phyloP scores from a whole-genome alignment of 1,140 invertebrate species.

The Leptinotarsa defecta region DNA sequence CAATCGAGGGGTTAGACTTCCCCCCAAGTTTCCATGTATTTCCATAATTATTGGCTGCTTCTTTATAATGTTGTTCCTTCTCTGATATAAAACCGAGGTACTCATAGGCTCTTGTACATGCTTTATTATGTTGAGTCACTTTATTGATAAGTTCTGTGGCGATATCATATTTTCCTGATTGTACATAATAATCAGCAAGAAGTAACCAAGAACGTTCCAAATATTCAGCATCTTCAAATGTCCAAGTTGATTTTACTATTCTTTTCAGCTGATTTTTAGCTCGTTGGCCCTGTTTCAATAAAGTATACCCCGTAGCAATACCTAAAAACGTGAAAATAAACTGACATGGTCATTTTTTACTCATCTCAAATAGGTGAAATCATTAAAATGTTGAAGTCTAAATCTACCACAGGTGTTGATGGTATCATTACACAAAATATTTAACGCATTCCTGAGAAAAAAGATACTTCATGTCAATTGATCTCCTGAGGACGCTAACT shows the following conservation, averaged over 20 bases:
- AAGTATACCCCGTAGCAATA: constrained; percentile 82
- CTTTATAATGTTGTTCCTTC: constrained; percentile 89
- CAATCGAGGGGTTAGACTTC: constrained; percentile 79
- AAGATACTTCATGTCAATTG: no score
- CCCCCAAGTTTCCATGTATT: constrained; percentile 84
- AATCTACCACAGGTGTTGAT: no score
- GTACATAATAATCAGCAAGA: constrained; percentile 89
- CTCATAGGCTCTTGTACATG: constrained; percentile 90
- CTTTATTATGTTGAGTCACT: constrained; percentile 87
- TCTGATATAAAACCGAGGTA: constrained; percentile 86
- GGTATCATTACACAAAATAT: no score
- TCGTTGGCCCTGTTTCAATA: constrained; percentile 87
- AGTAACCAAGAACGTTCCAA: constrained; percentile 94
- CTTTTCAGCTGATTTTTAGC: constrained; percentile 92
- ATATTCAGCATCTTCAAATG: constrained; percentile 93
- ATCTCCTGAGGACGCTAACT: no score
- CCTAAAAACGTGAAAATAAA: constrained; percentile 58
- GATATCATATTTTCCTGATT: constrained; percentile 84
- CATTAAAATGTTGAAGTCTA: no score
- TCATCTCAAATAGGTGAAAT: not conserved
- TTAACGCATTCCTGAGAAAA: no score
- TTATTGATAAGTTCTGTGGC: constrained; percentile 81
- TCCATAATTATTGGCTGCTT: constrained; percentile 83
- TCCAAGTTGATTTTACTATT: constrained; percentile 86
- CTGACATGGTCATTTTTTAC: not conserved